Percentiles rank a stretch among this genome's conserved stretches.
Conservation (phyloP, 1,140 invertebrate genomes). For the Charaxes varanes region DNA sequence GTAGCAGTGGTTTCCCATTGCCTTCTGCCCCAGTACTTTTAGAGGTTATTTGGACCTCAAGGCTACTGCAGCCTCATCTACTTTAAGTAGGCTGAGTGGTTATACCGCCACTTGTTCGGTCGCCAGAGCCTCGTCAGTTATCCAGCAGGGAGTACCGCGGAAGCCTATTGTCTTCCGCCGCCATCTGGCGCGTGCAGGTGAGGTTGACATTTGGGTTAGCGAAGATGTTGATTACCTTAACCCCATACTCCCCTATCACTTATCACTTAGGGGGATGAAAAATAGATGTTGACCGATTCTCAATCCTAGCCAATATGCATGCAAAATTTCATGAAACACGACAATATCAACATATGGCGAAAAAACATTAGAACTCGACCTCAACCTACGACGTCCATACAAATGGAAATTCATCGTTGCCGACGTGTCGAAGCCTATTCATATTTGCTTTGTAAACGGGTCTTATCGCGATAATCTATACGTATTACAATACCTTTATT, state of each 20-base stretch:
- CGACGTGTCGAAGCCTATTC: constrained; percentile 43
- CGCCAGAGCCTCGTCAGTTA: constrained; percentile 3
- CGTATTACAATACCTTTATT: too few relatives aligned
- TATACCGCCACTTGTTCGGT: background rate
- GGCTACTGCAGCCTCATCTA: background rate
- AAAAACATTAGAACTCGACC: constrained; percentile 30
- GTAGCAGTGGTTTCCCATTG: constrained; percentile 3
- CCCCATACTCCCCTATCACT: constrained; percentile 5
- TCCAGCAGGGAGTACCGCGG: constrained; percentile 4
- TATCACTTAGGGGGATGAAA: too few relatives aligned
- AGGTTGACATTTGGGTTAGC: constrained; percentile 1
- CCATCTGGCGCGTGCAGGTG: background rate
- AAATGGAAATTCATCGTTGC: constrained; percentile 47
- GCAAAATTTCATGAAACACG: too few relatives aligned
- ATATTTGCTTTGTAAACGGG: too few relatives aligned
- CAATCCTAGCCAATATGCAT: too few relatives aligned
- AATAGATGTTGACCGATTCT: too few relatives aligned
- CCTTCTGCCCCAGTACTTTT: background rate
- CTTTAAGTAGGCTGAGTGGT: background rate
- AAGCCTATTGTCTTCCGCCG: background rate
- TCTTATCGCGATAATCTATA: too few relatives aligned
- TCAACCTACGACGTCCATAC: constrained; percentile 34
- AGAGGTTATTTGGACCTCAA: background rate
- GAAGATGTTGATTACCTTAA: background rate
- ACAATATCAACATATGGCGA: constrained; percentile 45